phyloP scores from a whole-genome alignment of 2,113 vertebrate species.

The Sardina pilchardus region DNA sequence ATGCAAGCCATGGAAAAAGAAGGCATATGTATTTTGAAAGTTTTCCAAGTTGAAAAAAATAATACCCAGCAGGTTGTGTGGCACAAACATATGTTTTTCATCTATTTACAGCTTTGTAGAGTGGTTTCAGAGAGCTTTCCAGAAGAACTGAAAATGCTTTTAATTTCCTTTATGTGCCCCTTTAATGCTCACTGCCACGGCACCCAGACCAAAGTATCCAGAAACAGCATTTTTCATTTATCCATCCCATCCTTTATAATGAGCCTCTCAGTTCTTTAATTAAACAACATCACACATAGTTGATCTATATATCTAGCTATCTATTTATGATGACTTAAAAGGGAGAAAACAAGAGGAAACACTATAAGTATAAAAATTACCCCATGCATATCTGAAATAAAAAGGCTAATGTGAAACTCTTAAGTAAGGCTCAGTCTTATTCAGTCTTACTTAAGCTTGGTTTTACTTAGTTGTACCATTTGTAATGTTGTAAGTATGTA shows the following conservation, averaged over 20 bases:
- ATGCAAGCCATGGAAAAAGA: conserved; percentile 23
- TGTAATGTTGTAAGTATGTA: background rate
- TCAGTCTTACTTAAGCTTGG: no score
- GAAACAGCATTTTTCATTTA: background rate
- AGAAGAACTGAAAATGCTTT: conserved; percentile 33
- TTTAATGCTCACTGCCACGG: background rate
- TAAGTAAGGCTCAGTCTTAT: no score
- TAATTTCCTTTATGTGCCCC: conserved; percentile 26
- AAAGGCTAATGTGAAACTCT: no score
- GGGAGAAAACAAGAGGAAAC: background rate
- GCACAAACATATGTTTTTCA: conserved; percentile 42
- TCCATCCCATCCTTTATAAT: conserved; percentile 7
- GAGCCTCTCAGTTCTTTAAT: background rate
- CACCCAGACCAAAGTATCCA: background rate
- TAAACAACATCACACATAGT: background rate
- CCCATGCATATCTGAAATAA: no score
- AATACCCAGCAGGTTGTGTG: conserved; percentile 35
- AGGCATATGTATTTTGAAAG: conserved; percentile 21
- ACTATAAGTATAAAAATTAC: no score
- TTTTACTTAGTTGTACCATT: background rate
- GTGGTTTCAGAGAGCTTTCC: conserved; percentile 30
- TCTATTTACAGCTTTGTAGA: conserved; percentile 47
- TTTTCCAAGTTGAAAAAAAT: conserved; percentile 21
- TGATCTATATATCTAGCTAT: background rate
- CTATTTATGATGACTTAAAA: background rate